phyloP scores from a whole-genome alignment of 2,113 vertebrate genomes.

The human region DNA sequence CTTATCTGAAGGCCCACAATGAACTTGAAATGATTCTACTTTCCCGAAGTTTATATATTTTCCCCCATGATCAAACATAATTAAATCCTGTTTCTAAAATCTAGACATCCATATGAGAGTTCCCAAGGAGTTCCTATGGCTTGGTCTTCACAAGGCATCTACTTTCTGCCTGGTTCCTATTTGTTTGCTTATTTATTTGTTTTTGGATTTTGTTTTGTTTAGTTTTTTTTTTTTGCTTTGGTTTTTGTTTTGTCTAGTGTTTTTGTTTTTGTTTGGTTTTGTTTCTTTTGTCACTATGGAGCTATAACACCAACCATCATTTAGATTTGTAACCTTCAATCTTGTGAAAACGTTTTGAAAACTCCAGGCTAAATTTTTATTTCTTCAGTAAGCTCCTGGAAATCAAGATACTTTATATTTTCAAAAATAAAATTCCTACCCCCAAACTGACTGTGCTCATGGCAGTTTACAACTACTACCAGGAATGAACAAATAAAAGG shows the following conservation, averaged over 20 bases:
- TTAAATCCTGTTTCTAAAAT: not conserved
- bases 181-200: not conserved
- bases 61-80: not conserved
- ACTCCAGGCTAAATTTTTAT: not conserved
- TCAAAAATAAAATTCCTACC: not conserved
- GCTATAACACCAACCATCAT: not conserved
- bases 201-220: not conserved
- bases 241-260: not conserved
- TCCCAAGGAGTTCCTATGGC: not conserved
- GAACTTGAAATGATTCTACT: not conserved
- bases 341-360: slow-evolving; percentile 19
- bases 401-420: not conserved
- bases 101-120: not conserved
- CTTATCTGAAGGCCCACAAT: not conserved
- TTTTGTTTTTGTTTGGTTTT: not conserved
- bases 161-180: not conserved
- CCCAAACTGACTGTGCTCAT: not conserved
- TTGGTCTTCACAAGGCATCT: not conserved
- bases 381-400: not conserved
- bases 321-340: not conserved
- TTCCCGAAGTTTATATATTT: not conserved
- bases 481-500: not conserved
- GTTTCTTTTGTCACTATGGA: not conserved
- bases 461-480: not conserved
- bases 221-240: not conserved